Conservation (phyloP, 2,113 vertebrate species). For the Indicator maculatus region DNA sequence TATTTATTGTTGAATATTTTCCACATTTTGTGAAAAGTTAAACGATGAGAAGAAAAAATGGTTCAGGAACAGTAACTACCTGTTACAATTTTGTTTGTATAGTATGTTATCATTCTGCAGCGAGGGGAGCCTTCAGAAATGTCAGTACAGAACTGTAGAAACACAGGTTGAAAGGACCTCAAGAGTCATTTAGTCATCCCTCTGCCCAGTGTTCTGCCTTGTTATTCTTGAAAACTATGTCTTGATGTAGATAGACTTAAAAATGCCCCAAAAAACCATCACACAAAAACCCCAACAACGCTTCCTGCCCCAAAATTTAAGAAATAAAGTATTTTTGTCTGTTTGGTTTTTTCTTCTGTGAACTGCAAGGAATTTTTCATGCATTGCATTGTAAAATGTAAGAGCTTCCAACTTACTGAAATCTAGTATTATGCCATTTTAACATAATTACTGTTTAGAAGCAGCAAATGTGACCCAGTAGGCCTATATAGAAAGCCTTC, state of each 20-base stretch:
- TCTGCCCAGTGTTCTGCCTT: neutral
- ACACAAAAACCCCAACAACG: neutral
- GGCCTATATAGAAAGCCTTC: neutral
- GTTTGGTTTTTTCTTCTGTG: neutral
- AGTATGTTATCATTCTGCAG: neutral
- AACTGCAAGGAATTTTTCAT: neutral
- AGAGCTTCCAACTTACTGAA: neutral
- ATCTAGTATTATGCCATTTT: neutral
- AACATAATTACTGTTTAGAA: neutral
- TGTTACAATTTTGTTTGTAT: neutral
- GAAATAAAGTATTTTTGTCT: no score
- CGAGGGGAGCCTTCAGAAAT: neutral
- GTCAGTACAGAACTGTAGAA: neutral
- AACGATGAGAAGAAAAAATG: neutral
- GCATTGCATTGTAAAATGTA: neutral
- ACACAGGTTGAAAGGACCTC: neutral
- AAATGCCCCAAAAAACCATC: no score
- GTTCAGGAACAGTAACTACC: neutral
- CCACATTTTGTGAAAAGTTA: neutral
- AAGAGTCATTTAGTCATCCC: neutral
- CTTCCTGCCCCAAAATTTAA: neutral
- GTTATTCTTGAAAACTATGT: neutral
- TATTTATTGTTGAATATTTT: neutral
- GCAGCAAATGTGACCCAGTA: neutral
- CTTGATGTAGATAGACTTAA: neutral